phyloP scores from a whole-genome alignment of 2,113 vertebrate genomes.

The Rhineura floridana region DNA sequence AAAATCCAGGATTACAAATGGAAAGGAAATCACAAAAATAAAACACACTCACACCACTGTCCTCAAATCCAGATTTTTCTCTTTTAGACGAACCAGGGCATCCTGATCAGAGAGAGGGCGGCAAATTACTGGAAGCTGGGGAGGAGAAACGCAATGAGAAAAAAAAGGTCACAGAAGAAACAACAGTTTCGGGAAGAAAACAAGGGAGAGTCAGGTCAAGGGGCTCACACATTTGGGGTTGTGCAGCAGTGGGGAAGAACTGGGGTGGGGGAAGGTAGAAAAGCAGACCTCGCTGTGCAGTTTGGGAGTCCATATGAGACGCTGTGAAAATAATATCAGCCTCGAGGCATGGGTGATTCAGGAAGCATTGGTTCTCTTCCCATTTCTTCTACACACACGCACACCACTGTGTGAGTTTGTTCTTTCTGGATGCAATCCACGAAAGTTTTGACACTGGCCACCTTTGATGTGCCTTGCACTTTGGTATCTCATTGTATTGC shows the following conservation, averaged over 20 bases:
- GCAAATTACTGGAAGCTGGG: neutral
- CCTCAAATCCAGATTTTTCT: neutral
- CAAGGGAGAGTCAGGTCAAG: neutral
- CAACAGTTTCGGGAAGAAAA: neutral
- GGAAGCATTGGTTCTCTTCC: neutral
- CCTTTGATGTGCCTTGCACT: neutral
- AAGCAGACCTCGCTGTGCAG: too few relatives aligned
- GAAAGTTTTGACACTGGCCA: neutral
- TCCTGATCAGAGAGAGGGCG: neutral
- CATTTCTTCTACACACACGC: neutral
- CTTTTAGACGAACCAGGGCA: neutral
- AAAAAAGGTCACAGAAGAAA: neutral
- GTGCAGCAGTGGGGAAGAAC: neutral
- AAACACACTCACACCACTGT: neutral
- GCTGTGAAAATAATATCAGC: neutral
- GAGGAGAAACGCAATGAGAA: neutral
- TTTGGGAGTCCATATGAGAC: neutral
- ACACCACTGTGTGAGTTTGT: neutral
- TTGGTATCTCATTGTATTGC: neutral
- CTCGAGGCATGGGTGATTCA: neutral
- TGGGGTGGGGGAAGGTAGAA: neutral
- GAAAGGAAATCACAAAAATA: neutral
- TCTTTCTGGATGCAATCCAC: neutral
- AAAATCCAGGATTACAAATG: constrained; percentile 58
- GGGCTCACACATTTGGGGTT: neutral